A percentile compares a stretch with the other conserved stretches of the same genome.
Conservation (phyloP, 2,797 vertebrate species). For the Acanthis flammea region DNA sequence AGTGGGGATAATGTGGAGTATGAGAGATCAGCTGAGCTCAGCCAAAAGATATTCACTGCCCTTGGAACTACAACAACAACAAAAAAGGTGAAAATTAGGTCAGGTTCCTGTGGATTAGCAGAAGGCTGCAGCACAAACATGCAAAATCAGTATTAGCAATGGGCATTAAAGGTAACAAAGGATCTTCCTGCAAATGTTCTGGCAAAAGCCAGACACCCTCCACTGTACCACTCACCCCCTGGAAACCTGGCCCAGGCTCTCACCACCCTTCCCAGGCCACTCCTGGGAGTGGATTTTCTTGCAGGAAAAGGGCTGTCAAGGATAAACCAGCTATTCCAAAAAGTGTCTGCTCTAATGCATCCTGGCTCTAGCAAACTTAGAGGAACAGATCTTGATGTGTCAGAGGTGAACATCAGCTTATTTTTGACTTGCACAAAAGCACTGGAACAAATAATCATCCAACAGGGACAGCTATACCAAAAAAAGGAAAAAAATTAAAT, state of each 20-base stretch:
- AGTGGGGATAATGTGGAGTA: neutral
- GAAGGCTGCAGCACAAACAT: neutral
- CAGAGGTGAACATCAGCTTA: neutral
- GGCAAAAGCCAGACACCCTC: neutral
- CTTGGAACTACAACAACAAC: neutral
- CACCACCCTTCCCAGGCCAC: rapidly evolving
- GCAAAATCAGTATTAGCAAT: neutral
- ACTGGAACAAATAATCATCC: neutral
- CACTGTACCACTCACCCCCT: rapidly evolving
- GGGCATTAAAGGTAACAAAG: neutral
- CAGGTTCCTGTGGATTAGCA: neutral
- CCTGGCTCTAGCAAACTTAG: neutral
- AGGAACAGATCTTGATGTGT: neutral
- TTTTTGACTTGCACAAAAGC: neutral
- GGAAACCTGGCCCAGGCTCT: neutral
- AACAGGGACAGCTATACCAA: neutral
- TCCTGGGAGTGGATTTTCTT: neutral
- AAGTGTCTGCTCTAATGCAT: neutral
- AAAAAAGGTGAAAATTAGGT: neutral
- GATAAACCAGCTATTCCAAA: neutral
- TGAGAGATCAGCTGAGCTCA: neutral
- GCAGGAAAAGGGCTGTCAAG: neutral
- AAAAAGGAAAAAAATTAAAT: neutral
- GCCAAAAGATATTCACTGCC: neutral
- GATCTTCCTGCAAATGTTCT: neutral